Conservation (phyloP, 2,113 vertebrate species). For the Charadrius vociferus region DNA sequence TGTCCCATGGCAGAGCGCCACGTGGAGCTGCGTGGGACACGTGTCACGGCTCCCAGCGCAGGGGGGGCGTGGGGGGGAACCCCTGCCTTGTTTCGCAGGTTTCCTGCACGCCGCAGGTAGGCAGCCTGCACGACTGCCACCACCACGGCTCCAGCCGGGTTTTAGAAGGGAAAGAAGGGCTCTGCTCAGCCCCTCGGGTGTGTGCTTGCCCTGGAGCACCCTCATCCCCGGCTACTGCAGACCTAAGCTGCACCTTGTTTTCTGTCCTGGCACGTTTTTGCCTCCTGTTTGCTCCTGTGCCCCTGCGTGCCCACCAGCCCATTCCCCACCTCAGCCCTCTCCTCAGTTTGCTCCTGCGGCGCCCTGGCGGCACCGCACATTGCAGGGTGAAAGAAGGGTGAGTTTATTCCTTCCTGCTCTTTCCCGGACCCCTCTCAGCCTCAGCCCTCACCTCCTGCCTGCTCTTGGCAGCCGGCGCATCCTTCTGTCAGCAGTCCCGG, state of each 20-base stretch:
- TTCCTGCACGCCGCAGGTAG: not conserved
- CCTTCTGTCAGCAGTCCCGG: not conserved
- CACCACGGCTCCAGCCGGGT: not conserved
- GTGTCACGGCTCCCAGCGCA: not conserved
- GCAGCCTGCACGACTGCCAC: not conserved
- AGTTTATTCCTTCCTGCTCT: not conserved
- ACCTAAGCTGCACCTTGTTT: not conserved
- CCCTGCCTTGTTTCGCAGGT: not conserved
- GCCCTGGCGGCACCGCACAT: rapidly evolving
- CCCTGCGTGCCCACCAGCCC: not conserved
- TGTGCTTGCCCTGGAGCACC: not conserved
- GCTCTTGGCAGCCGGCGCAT: not conserved
- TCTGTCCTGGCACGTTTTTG: not conserved
- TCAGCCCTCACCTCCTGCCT: not conserved
- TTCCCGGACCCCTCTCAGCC: not conserved
- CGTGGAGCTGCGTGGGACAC: not conserved
- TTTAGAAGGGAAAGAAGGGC: not conserved
- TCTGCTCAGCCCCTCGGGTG: not conserved
- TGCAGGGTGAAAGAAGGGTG: not conserved
- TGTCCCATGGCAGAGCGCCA: not conserved
- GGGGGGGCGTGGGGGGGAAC: not conserved
- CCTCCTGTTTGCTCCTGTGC: not conserved
- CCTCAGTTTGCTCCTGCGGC: not conserved
- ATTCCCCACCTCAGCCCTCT: not conserved
- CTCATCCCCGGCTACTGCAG: rapidly evolving